These are phyloP conservation scores for Radopholus similis DNA, from an alignment of 1,140 invertebrate genomes.

Conservation along the genomic window DNA sequence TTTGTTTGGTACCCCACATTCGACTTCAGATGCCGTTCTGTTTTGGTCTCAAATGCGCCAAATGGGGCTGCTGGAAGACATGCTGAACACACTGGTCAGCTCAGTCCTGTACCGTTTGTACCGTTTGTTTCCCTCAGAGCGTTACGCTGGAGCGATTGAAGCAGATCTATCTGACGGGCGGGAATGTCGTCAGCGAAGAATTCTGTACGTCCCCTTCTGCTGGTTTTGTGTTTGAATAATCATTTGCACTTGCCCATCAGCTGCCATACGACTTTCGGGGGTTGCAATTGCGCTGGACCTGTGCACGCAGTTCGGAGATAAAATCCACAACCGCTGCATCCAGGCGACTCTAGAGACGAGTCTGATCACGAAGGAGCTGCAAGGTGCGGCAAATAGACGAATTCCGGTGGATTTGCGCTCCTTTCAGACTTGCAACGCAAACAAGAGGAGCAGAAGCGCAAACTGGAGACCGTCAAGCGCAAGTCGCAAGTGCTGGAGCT, in stretches of 20 bases:
- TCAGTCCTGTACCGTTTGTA: too few species aligned
- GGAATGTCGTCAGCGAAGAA: constrained; percentile 32
- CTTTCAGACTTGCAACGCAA: constrained; percentile 37
- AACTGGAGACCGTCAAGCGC: constrained; percentile 37
- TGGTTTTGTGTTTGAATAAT: background rate
- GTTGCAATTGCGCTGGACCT: constrained; percentile 35
- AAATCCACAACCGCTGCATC: constrained; percentile 41
- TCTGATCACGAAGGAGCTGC: constrained; percentile 39
- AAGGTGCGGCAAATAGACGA: constrained; percentile 19
- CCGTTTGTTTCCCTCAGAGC: too few species aligned
- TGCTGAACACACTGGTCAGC: constrained; percentile 36
- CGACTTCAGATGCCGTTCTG: constrained; percentile 30
- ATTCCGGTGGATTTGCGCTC: background rate
- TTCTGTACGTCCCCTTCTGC: constrained; percentile 29
- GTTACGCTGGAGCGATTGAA: constrained; percentile 32
- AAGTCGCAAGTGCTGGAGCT: constrained; percentile 46
- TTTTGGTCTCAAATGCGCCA: constrained; percentile 44
- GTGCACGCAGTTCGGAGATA: constrained; percentile 38
- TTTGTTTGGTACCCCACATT: too few species aligned
- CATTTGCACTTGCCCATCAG: constrained; percentile 14
- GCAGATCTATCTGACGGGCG: constrained; percentile 31
- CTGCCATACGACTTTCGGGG: constrained; percentile 36
- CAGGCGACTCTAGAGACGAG: constrained; percentile 41
- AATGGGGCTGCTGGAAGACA: constrained; percentile 42
- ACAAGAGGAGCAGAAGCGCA: constrained; percentile 37